These are phyloP conservation scores for Hylaeus anthracinus DNA, from an alignment of 1,140 invertebrate genomes.

Conservation along the genomic window DNA sequence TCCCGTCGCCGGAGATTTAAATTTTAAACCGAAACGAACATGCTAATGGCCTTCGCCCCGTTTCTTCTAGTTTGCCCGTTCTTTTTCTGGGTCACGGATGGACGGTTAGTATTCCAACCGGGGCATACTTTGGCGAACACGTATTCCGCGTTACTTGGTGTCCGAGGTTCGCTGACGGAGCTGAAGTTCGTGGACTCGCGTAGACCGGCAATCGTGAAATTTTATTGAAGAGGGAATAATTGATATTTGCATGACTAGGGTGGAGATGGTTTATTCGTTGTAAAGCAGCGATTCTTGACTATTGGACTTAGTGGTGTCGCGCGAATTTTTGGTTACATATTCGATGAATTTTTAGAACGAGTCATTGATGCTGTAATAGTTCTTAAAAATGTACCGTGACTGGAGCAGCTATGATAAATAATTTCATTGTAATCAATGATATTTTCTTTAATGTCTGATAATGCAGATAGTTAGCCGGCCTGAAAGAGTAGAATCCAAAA, in stretches of 20 bases:
- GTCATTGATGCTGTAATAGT: too few relatives aligned
- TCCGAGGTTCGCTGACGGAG: background rate
- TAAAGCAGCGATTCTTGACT: too few relatives aligned
- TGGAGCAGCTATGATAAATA: too few relatives aligned
- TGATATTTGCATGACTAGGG: background rate
- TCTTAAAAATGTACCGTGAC: too few relatives aligned
- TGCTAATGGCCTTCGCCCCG: constrained; percentile 49
- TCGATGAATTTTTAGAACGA: too few relatives aligned
- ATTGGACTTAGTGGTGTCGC: too few relatives aligned
- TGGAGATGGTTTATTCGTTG: too few relatives aligned
- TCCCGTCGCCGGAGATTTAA: constrained; percentile 58
- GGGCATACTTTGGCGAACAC: background rate
- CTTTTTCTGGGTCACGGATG: constrained; percentile 63
- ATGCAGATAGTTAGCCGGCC: too few relatives aligned
- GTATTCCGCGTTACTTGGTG: background rate
- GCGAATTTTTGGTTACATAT: too few relatives aligned
- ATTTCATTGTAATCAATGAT: too few relatives aligned
- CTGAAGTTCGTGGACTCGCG: background rate
- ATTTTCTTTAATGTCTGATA: too few relatives aligned
- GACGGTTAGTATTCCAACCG: constrained; percentile 64
- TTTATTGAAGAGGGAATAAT: background rate
- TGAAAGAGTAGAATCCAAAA: too few relatives aligned
- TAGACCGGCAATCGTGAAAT: background rate
- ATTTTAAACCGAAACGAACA: constrained; percentile 64
- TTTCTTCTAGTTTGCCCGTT: background rate